Conservation (phyloP, 1,140 invertebrate species). For the Globodera ellingtonae region DNA sequence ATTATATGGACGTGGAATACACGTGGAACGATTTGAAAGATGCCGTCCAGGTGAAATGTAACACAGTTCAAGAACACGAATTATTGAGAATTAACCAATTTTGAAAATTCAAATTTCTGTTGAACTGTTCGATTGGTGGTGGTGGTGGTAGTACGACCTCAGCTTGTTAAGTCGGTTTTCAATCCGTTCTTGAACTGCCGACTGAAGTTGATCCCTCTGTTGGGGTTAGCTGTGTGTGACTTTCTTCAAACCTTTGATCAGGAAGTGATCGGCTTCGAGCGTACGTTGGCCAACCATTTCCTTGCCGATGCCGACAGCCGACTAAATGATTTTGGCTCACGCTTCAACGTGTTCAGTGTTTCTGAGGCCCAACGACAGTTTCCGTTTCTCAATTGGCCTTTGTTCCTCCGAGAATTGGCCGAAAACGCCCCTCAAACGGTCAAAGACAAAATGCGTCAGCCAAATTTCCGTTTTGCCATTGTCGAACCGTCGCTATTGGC, state of each 20-base stretch:
- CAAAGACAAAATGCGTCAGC: not conserved
- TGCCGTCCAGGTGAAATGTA: too few species aligned
- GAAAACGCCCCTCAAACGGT: not conserved
- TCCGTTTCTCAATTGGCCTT: constrained; percentile 5
- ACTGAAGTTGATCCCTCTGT: too few species aligned
- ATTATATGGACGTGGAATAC: constrained; percentile 9
- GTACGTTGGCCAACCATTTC: constrained; percentile 19
- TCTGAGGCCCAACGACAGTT: not conserved
- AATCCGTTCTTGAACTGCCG: too few species aligned
- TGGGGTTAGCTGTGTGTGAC: too few species aligned
- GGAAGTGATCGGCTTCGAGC: constrained; percentile 16
- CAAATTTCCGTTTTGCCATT: constrained; percentile 15
- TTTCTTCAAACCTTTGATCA: not conserved
- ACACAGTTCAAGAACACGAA: too few species aligned
- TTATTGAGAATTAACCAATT: too few species aligned
- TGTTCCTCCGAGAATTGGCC: not conserved
- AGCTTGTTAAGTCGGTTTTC: too few species aligned
- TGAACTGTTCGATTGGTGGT: too few species aligned
- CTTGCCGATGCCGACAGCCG: constrained; percentile 3
- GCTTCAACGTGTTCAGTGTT: not conserved
- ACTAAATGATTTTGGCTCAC: not conserved
- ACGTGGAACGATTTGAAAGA: constrained; percentile 8
- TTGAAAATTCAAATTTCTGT: too few species aligned
- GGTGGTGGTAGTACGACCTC: too few species aligned
- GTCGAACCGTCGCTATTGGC: constrained; percentile 10